Base-by-base conservation (phyloP, 2,888 invertebrate species). In the Omphaloscelis lunosa region DNA sequence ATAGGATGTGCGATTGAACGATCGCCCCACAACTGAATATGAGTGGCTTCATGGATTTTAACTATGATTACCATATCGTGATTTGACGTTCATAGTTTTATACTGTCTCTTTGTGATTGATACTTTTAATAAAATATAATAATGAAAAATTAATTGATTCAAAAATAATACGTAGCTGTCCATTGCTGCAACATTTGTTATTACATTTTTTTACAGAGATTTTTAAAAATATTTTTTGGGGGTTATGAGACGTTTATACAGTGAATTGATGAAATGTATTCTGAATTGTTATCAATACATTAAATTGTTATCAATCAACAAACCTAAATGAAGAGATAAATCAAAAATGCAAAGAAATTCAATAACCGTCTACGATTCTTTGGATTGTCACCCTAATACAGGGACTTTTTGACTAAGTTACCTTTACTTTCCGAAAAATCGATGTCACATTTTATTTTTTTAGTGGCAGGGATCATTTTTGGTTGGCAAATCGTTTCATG, bases 341-440 rank as follows among this genome's bases (percentile, higher is more conserved):
- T 95, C 92, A 95, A 95, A 95, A 95, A 94, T 94, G 93, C 93
- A 94, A 94, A 95, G 94, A 95, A 95, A 95, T 95, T 96, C 95
- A 95, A 96, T 95, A 95, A 95, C 93, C 92, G 92, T 93, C 93
- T 90, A 86, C 91, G 92, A 93, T 94, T 95, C 94, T 95, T 94
- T 93, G 92, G 92, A 93, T 95, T 95, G 95, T 95, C 95, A 94
- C 95, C 95, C 95, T 92, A 93, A 92, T 92, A 92, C 89, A 91
- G 91, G 90, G 91, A 91, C 89, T 91, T 89, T 88, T 87, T 87
- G 70, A 75, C 89, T 90, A 87, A 90, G 15, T 82, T 84, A 59
- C 58, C 73, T 81, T 78, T 73, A 68, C 74, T 34, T n/a, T 11
- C 7, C 17, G 9, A 23, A 77, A 83, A 66, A n/a, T 77, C 9